phyloP scores from a whole-genome alignment of 1,140 invertebrate genomes.

The Ooceraea biroi region DNA sequence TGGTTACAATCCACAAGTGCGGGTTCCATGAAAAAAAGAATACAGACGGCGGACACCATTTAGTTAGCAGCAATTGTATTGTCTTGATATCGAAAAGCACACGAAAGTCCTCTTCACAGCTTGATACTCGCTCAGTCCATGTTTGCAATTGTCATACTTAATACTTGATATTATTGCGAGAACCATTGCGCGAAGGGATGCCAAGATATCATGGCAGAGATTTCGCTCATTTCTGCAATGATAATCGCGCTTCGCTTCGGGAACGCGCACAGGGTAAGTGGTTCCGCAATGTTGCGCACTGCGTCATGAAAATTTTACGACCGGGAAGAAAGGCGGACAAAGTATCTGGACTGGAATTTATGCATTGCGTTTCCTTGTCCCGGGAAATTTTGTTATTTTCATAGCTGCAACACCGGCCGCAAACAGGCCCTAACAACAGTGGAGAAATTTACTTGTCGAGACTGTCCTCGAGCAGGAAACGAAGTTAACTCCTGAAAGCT shows the following conservation, averaged over 20 bases:
- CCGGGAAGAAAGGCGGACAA: slow-evolving; percentile 31
- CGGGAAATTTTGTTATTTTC: slow-evolving; percentile 57
- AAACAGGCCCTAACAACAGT: slow-evolving; percentile 58
- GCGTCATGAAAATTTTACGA: slow-evolving; percentile 39
- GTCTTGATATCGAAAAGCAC: not conserved
- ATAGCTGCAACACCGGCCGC: slow-evolving; percentile 52
- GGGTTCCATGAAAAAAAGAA: not conserved
- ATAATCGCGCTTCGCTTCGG: slow-evolving; percentile 12
- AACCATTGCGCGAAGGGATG: not conserved
- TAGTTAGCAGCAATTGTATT: not conserved
- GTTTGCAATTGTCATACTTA: not conserved
- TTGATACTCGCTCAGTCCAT: not conserved
- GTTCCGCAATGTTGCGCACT: slow-evolving; percentile 22
- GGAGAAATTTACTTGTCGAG: slow-evolving; percentile 57
- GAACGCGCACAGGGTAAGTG: slow-evolving; percentile 20
- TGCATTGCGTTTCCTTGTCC: slow-evolving; percentile 49
- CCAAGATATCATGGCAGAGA: not conserved
- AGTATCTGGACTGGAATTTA: slow-evolving; percentile 60
- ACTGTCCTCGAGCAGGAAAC: slow-evolving; percentile 46
- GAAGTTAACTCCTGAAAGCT: slow-evolving; percentile 58
- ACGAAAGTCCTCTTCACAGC: not conserved
- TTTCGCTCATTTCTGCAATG: not conserved
- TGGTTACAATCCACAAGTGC: slow-evolving; percentile 14
- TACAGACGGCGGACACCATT: not conserved
- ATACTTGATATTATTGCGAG: not conserved